Percentiles rank a stretch among this genome's conserved stretches.
phyloP scores from a whole-genome alignment of 2,113 vertebrate genomes.

The Cyprinodon brontotheroides region DNA sequence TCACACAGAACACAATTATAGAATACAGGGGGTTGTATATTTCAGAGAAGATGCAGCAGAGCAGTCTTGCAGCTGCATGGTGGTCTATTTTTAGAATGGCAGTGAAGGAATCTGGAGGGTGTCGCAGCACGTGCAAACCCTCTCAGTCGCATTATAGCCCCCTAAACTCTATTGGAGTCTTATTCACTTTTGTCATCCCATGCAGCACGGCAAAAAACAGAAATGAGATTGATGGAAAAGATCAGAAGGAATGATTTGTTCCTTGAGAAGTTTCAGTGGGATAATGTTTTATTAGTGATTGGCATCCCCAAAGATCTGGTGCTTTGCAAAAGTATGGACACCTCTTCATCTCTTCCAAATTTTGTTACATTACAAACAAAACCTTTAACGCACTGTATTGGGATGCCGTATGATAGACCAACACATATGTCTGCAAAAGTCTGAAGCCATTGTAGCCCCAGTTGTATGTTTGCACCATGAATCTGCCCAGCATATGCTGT shows the following conservation, averaged over 20 bases:
- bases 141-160: slow-evolving; percentile 12
- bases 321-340: not conserved
- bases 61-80: slow-evolving; percentile 34
- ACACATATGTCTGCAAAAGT: no score
- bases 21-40: slow-evolving; percentile 13
- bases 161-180: slow-evolving; percentile 21
- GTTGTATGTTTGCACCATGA: no score
- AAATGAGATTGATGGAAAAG: not conserved
- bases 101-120: slow-evolving; percentile 40
- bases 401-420: no score
- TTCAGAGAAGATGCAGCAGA: slow-evolving; percentile 28
- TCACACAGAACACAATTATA: not conserved
- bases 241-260: not conserved
- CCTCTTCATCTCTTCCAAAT: not conserved
- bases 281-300: not conserved
- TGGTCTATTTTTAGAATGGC: slow-evolving; percentile 55
- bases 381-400: not conserved
- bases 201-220: not conserved
- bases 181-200: slow-evolving; percentile 18
- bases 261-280: not conserved
- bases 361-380: not conserved
- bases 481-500: no score
- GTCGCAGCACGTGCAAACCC: slow-evolving; percentile 38
- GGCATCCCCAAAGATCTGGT: not conserved
- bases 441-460: no score